Evolutionary conservation across 2,113 vertebrate genomes (phyloP).

Genomic region (Ceyx margarethae): DNA sequence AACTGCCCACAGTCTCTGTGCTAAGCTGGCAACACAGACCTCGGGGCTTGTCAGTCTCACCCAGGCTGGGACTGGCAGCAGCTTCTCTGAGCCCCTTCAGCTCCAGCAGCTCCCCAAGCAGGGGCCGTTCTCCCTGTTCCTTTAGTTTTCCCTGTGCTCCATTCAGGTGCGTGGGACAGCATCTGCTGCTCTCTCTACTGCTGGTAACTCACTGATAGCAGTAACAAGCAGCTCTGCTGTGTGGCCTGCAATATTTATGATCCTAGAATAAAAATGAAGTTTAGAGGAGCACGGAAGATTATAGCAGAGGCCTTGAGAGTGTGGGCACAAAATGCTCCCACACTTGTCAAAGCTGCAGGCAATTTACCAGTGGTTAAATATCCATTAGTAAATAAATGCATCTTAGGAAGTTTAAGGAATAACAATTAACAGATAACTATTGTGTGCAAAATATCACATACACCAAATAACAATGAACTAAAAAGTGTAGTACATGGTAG

Average conservation of each 20-base stretch:
- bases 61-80: neutral
- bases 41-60: neutral
- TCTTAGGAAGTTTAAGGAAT: neutral
- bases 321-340: neutral
- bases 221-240: neutral
- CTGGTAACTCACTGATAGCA: neutral
- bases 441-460: neutral
- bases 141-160: neutral
- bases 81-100: neutral
- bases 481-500: neutral
- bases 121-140: neutral
- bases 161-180: neutral
- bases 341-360: neutral
- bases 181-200: neutral
- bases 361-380: neutral
- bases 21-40: neutral
- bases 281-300: neutral
- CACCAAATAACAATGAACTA: neutral
- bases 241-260: neutral
- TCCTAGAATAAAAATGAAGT: neutral
- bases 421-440: neutral
- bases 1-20: neutral
- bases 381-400: neutral
- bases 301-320: neutral
- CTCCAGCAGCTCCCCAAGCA: neutral